These are phyloP conservation scores for Grammomys dolichurus DNA, from an alignment of 2,113 vertebrate species.

Conservation along the genomic window DNA sequence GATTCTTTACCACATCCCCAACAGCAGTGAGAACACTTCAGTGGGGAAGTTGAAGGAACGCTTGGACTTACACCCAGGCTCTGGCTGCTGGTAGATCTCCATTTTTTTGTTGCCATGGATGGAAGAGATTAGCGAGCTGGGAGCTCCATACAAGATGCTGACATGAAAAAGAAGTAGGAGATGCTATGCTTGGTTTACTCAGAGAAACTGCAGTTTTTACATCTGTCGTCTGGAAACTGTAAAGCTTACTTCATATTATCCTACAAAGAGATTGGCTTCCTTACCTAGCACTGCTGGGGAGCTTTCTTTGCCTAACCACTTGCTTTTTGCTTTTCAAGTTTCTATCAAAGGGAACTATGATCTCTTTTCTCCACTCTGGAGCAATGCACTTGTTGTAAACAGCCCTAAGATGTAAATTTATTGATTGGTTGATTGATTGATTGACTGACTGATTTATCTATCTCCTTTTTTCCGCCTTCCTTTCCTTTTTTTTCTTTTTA, in stretches of 20 bases:
- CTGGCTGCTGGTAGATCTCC: neutral
- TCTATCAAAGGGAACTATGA: conserved; percentile 67
- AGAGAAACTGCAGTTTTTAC: conserved; percentile 29
- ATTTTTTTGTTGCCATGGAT: neutral
- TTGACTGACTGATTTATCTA: neutral
- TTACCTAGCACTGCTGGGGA: neutral
- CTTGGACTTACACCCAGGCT: neutral
- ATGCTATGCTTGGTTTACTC: conserved; percentile 3
- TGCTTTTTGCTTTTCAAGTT: conserved; percentile 64
- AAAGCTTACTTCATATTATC: neutral
- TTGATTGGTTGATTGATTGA: neutral
- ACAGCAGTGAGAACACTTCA: neutral
- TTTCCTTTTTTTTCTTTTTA: neutral
- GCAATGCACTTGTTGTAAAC: conserved; percentile 62
- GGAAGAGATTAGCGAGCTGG: neutral
- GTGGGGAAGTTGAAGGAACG: neutral
- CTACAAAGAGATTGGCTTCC: neutral
- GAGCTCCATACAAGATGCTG: neutral
- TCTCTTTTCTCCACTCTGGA: conserved; percentile 63
- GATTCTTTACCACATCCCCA: neutral
- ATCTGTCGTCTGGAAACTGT: neutral
- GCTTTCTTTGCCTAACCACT: conserved; percentile 23
- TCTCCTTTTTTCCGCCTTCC: neutral
- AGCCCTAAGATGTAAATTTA: conserved; percentile 47
- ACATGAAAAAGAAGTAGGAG: neutral